Base-by-base conservation (phyloP, 2,888 invertebrate genomes). In the Halocaridina rubra region DNA sequence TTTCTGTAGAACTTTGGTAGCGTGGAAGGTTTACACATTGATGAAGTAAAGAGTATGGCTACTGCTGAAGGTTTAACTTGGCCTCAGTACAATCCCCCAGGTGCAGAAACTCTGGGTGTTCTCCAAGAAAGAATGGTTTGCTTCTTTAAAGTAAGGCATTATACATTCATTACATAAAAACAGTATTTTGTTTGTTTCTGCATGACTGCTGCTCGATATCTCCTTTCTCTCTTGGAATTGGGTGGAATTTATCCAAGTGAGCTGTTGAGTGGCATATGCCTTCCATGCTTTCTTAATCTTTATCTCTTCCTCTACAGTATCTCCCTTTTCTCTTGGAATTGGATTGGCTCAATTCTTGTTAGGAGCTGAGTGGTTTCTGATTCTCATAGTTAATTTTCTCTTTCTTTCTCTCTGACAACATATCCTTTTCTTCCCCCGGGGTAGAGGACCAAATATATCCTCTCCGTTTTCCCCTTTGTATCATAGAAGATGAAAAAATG, bases 1-100 rank as follows among this genome's bases (percentile, higher is more conserved):
- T n/a, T n/a, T n/a, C n/a, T n/a, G n/a, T 53, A 85, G 85, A 80
- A 85, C 27, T 85, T 85, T 71, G 85, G 85, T n/a, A 76, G 77
- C 22, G 81, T 76, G 0, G 85, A 85, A 24, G 85, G 85, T 1
- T 7, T 80, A 22, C 59, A 22, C 29, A 33, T 85, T 19, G 80
- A 81, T 10, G 85, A 80, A n/a, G 72, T 85, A 3, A 69, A 69
- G 29, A 39, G 16, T 30, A 64, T 64, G 80, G 80, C 85, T 8
- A 59, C 67, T n/a, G 76, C 76, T 24, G 77, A 59, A 7, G 86
- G 86, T 7, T 46, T 46, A 0, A 46, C 72, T 7, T 86, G 86
- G 86, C 77, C 86, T n/a, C 24, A 77, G 8, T 81, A 46, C 74
- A 81, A 29, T n/a, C 86, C 86, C 3, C 74, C 77, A 5, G 86